Conservation (phyloP, 2,888 invertebrate species). For the Dorcus hopei region DNA sequence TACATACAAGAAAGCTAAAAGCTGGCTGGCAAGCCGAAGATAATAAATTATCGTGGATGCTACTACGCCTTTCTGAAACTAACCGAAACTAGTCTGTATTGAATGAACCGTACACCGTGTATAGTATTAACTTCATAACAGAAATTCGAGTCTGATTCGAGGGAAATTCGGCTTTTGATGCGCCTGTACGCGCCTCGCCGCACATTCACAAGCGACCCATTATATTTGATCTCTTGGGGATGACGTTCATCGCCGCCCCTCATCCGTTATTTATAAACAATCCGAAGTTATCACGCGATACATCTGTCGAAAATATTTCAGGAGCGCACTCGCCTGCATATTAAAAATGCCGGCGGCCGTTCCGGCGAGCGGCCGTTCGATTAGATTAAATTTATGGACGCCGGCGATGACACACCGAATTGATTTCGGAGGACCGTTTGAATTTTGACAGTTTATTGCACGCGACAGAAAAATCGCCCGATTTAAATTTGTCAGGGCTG, state of each 20-base stretch:
- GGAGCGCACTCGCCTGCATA: background rate
- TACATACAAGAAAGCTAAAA: no score
- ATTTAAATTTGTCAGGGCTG: background rate
- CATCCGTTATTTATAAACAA: conserved; percentile 18
- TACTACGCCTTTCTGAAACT: no score
- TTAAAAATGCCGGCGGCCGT: background rate
- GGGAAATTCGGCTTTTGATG: conserved; percentile 1
- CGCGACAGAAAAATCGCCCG: background rate
- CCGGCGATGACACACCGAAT: background rate
- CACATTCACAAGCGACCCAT: background rate
- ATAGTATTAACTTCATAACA: no score
- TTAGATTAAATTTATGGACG: background rate
- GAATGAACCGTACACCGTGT: no score
- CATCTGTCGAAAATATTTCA: conserved; percentile 8
- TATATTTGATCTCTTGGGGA: background rate
- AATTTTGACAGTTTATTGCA: background rate
- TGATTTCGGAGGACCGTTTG: background rate
- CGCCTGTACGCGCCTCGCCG: background rate
- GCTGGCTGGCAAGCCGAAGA: no score
- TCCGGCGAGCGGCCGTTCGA: background rate
- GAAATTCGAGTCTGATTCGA: background rate
- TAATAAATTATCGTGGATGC: no score
- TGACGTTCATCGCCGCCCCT: conserved; percentile 3
- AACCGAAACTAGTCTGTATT: no score
- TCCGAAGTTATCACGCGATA: conserved; percentile 6